A percentile compares a stretch with the other conserved stretches of the same genome.
phyloP scores from a whole-genome alignment of 1,140 invertebrate species.

The Trinorchestia longiramus region DNA sequence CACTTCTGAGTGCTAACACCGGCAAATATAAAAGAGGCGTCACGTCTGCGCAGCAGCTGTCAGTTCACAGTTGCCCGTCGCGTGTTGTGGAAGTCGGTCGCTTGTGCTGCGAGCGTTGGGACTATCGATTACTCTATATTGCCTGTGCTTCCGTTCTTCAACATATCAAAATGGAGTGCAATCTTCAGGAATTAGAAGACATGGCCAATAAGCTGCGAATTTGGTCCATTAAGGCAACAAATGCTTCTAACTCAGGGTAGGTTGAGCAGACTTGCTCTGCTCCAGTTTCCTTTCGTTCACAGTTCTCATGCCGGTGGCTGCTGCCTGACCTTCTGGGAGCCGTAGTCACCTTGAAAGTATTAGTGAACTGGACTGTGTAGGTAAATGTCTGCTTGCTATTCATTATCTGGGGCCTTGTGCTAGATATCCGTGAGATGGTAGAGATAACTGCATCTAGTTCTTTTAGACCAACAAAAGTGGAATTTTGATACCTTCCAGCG shows the following conservation, averaged over 20 bases:
- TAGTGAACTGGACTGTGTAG: not conserved
- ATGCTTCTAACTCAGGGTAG: slow-evolving; percentile 94
- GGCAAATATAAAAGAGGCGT: not conserved
- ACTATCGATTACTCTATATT: slow-evolving; percentile 59
- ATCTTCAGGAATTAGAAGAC: slow-evolving; percentile 82
- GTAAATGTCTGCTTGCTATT: no score
- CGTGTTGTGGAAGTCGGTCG: not conserved
- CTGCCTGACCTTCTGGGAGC: not conserved
- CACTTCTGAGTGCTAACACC: not conserved
- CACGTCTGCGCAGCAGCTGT: not conserved
- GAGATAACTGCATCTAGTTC: not conserved
- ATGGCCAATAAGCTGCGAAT: slow-evolving; percentile 93
- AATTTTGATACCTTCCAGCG: no score
- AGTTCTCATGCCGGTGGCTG: not conserved
- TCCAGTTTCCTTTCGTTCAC: not conserved
- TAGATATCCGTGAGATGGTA: no score
- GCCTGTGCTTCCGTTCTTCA: not conserved
- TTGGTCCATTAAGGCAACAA: slow-evolving; percentile 88
- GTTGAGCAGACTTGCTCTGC: slow-evolving; percentile 68
- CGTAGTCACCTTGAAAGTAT: slow-evolving; percentile 2
- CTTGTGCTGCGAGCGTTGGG: not conserved
- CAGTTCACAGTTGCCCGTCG: not conserved
- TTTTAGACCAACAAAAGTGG: no score
- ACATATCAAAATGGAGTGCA: slow-evolving; percentile 57
- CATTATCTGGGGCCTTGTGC: no score